Conservation (phyloP, 2,113 vertebrate genomes). For the Hoplias malabaricus region DNA sequence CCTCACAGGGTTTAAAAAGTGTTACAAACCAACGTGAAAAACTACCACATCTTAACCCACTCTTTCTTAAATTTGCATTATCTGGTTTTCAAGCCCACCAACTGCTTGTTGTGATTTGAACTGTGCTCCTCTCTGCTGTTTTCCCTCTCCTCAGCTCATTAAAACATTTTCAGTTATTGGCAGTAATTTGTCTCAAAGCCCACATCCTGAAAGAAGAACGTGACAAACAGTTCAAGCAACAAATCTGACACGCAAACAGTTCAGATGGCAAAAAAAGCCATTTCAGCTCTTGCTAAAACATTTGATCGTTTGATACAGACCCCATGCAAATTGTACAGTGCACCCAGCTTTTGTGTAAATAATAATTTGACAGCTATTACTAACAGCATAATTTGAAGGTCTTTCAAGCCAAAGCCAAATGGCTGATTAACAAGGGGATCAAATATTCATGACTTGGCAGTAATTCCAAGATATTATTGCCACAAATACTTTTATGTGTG, state of each 20-base stretch:
- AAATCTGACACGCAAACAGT: slow-evolving; percentile 21
- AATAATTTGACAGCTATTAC: no score
- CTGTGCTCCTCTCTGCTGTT: slow-evolving; percentile 36
- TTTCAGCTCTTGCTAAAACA: background rate
- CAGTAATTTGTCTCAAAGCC: slow-evolving; percentile 42
- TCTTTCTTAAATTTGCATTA: slow-evolving; percentile 34
- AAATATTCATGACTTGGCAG: no score
- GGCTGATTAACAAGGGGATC: no score
- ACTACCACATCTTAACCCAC: slow-evolving; percentile 27
- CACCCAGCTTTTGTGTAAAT: no score
- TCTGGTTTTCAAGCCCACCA: background rate
- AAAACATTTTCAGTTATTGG: slow-evolving; percentile 29
- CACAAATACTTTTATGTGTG: no score
- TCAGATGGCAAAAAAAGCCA: background rate
- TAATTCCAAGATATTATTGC: no score
- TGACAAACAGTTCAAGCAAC: background rate
- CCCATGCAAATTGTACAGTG: no score
- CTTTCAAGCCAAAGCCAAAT: no score
- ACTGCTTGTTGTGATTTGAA: slow-evolving; percentile 22
- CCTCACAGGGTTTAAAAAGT: background rate
- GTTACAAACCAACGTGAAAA: background rate
- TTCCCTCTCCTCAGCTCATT: slow-evolving; percentile 35
- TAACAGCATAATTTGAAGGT: no score
- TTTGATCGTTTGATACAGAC: background rate
- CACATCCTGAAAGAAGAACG: slow-evolving; percentile 40